Conservation (phyloP, 2,888 invertebrate species). For the Erebia ligea region DNA sequence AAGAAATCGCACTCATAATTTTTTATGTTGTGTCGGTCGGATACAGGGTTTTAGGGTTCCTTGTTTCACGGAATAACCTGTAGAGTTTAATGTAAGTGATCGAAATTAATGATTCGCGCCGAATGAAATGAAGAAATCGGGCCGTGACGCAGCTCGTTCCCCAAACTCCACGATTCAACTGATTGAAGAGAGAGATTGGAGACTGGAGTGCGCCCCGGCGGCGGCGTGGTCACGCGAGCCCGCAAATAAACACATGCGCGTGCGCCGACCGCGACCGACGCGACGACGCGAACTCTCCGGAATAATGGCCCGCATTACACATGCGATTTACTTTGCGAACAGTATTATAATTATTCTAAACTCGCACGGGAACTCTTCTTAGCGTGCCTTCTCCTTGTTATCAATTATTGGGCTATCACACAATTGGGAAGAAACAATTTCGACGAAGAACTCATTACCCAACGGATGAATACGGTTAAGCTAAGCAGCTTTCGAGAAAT, state of each 20-base stretch:
- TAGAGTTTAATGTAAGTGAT: slow-evolving; percentile 3
- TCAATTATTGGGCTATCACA: too few relatives aligned
- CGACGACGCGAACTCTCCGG: slow-evolving; percentile 19
- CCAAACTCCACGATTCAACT: slow-evolving; percentile 65
- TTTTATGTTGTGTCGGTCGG: too few relatives aligned
- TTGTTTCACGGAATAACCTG: not conserved
- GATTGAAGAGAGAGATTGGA: slow-evolving; percentile 49
- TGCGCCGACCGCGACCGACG: slow-evolving; percentile 23
- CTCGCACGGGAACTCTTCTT: too few relatives aligned
- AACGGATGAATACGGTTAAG: too few relatives aligned
- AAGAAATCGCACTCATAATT: too few relatives aligned
- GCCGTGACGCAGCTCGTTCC: slow-evolving; percentile 58
- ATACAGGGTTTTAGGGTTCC: not conserved
- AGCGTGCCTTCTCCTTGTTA: too few relatives aligned
- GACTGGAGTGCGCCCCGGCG: slow-evolving; percentile 25
- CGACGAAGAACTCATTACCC: too few relatives aligned
- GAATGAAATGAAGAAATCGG: slow-evolving; percentile 35
- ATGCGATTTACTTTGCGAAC: too few relatives aligned
- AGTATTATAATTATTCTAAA: too few relatives aligned
- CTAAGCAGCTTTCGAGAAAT: too few relatives aligned
- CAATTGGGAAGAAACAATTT: not conserved
- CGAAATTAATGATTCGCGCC: slow-evolving; percentile 36
- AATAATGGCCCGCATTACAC: slow-evolving; percentile 27
- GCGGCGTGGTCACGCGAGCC: slow-evolving; percentile 72
- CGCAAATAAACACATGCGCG: slow-evolving; percentile 75